Base-by-base conservation (phyloP, 2,113 vertebrate genomes). In the Podarcis cretensis region DNA sequence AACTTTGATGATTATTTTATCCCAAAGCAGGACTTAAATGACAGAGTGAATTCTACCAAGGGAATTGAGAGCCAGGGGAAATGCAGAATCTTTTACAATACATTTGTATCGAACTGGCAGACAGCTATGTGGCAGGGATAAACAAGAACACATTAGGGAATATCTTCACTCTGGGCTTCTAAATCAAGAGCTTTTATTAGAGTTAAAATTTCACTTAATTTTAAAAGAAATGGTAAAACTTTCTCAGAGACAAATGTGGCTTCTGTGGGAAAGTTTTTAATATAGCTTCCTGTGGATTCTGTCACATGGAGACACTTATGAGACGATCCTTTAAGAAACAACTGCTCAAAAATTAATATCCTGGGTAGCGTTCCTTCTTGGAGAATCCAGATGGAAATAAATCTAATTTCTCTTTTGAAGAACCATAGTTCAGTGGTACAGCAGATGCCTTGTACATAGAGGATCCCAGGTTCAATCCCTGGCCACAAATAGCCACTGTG, bases 71-170 rank as follows among this genome's bases (percentile, higher is more conserved):
- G 73, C 80, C 80, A 68, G 12, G 71, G 59, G 81, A 76, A 83
- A 83, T 66, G 57, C 30, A 8, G 37, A 76, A 76, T 32, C 21
- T 88, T 88, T 88, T 77, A 71, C 73, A 68, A 68, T 83, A 48
- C 59, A 66, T 88, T 88, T 83, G 12, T 88, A 77, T 66, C 83
- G 87, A 83, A 75, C 30, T 77, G 59, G 81, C 87, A 88, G 81
- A 77, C 81, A 88, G 63, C 37, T 88, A 14, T 88, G 71, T 37
- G 30, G 73, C 6, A 75, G 83, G 18, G 1, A 87, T 57, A 79
- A 91, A 54, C 9, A 91, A 87, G 20, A 81, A 68, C 1, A 48
- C 74, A 43, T 48, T 27, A 3, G n/a, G 21, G 82, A 90, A 85
- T 81, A 1, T 40, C 1, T 81, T 87, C 12, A 23, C 25, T n/a